Percentiles rank a stretch among this genome's conserved stretches.
Evolutionary conservation across 2,888 invertebrate species (phyloP).

Genomic region (Agonopterix arenella): DNA sequence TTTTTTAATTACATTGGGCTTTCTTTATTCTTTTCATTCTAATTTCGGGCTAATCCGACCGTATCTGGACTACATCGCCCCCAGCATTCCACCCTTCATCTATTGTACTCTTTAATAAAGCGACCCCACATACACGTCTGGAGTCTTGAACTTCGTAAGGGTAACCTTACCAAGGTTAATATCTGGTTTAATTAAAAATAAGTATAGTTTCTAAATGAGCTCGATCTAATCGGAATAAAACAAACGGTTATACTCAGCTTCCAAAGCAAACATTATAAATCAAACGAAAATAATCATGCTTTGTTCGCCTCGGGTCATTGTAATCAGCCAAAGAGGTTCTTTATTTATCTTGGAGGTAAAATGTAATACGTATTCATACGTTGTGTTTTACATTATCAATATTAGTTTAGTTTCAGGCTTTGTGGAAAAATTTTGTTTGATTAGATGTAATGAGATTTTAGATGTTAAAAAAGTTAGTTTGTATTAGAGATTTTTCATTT

Average conservation of each 20-base stretch:
- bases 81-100: slow-evolving; percentile 32
- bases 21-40: slow-evolving; percentile 43
- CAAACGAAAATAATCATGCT: slow-evolving; percentile 62
- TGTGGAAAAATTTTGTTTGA: not conserved
- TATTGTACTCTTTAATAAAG: slow-evolving; percentile 38
- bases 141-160: slow-evolving; percentile 27
- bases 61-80: slow-evolving; percentile 29
- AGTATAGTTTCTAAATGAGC: slow-evolving; percentile 19
- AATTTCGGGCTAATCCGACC: slow-evolving; percentile 41
- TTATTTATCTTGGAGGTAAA: slow-evolving; percentile 43
- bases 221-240: slow-evolving; percentile 39
- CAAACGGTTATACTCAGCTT: slow-evolving; percentile 44
- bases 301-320: slow-evolving; percentile 66
- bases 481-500: not conserved
- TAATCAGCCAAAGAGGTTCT: slow-evolving; percentile 53
- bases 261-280: slow-evolving; percentile 64
- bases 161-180: slow-evolving; percentile 13
- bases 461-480: no score
- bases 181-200: slow-evolving; percentile 10
- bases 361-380: slow-evolving; percentile 21
- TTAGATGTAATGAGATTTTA: no score
- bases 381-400: slow-evolving; percentile 7
- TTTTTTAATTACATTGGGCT: slow-evolving; percentile 56
- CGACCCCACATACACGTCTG: slow-evolving; percentile 31
- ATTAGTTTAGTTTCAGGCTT: not conserved